Conservation (phyloP, 2,113 vertebrate species). For the Perccottus glenii region DNA sequence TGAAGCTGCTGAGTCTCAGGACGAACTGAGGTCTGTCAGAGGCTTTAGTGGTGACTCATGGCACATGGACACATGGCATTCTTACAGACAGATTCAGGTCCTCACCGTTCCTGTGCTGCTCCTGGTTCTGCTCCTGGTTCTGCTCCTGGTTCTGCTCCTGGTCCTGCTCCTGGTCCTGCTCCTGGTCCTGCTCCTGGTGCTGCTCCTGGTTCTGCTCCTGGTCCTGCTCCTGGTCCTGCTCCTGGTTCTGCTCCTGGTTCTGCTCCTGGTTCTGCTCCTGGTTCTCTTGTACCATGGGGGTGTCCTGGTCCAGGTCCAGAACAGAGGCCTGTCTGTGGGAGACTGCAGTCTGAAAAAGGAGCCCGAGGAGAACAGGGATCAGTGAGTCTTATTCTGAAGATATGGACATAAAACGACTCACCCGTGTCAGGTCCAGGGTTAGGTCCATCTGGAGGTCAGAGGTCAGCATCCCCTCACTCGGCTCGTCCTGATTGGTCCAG, state of each 20-base stretch:
- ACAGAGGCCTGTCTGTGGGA: neutral
- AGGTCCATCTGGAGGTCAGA: constrained; percentile 26
- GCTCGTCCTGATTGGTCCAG: constrained; percentile 20
- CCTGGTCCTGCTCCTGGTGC: neutral
- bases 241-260: no score
- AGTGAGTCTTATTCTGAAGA: no score
- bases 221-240: no score
- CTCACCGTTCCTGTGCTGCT: neutral
- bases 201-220: neutral
- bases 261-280: neutral
- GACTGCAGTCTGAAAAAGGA: neutral
- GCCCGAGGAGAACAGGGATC: no score
- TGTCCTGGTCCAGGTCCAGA: neutral
- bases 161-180: neutral
- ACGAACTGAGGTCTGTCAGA: neutral
- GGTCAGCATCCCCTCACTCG: constrained; percentile 6
- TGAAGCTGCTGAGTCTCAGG: no score
- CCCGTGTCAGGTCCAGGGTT: neutral
- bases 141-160: neutral
- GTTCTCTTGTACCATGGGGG: neutral
- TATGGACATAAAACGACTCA: no score
- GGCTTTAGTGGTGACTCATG: neutral
- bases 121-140: neutral
- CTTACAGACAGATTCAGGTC: neutral
- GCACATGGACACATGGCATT: neutral